phyloP scores from a whole-genome alignment of 2,113 vertebrate genomes.

The Mellivora capensis region DNA sequence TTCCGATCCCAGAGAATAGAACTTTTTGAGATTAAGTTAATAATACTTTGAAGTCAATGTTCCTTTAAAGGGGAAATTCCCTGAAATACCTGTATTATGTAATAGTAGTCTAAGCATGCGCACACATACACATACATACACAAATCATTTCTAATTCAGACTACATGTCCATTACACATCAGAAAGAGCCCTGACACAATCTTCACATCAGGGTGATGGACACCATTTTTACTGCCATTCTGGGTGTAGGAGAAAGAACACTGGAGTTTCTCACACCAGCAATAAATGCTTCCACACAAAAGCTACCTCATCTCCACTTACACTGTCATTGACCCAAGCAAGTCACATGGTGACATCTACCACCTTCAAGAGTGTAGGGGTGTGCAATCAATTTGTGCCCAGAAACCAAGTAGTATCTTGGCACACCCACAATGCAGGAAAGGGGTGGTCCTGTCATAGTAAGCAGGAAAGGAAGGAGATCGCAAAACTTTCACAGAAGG shows the following conservation, averaged over 20 bases:
- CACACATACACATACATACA: not conserved
- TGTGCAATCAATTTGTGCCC: not conserved
- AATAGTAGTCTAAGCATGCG: not conserved
- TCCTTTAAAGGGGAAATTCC: not conserved
- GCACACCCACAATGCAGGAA: not conserved
- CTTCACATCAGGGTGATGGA: not conserved
- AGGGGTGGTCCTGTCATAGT: not conserved
- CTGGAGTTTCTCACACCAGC: not conserved
- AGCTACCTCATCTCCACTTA: not conserved
- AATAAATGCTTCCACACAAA: not conserved
- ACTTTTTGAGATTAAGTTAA: not conserved
- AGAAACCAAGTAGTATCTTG: not conserved
- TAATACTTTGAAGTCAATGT: not conserved
- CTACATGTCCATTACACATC: not conserved
- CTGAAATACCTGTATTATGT: not conserved
- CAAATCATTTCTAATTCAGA: not conserved
- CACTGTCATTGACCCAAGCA: not conserved
- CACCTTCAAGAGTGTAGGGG: not conserved
- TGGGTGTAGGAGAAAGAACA: not conserved
- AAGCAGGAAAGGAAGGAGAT: not conserved
- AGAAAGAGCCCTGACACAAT: not conserved
- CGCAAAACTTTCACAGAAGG: not conserved
- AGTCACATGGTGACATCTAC: not conserved
- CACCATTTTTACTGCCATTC: not conserved
- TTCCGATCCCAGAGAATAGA: not conserved